Evolutionary conservation across 1,140 invertebrate genomes (phyloP).

Genomic region (Eurosta solidaginis): DNA sequence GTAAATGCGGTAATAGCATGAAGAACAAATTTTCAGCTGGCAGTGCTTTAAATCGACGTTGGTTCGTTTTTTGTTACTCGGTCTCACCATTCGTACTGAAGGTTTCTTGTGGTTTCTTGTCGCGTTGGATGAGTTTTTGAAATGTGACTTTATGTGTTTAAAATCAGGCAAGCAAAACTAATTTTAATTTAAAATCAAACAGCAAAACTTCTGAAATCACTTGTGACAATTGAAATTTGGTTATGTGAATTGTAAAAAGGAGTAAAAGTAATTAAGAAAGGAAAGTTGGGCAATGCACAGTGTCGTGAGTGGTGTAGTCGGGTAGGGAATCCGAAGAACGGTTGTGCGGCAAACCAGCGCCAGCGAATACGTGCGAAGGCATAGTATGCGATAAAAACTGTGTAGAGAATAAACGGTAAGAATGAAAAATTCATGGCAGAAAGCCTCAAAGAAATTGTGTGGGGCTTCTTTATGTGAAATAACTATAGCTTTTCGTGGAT

Average conservation of each 20-base stretch:
- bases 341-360: background rate
- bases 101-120: slow-evolving; percentile 21
- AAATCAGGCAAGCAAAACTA: background rate
- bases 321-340: background rate
- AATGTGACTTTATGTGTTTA: background rate
- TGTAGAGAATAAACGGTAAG: background rate
- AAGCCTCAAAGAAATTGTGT: background rate
- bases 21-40: background rate
- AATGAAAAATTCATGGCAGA: slow-evolving; percentile 20
- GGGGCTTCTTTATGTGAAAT: background rate
- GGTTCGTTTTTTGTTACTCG: slow-evolving; percentile 24
- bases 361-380: slow-evolving; percentile 22
- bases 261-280: slow-evolving; percentile 15
- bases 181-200: background rate
- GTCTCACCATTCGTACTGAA: slow-evolving; percentile 26
- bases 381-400: background rate
- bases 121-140: slow-evolving; percentile 4
- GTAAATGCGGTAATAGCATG: too few relatives aligned
- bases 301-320: background rate
- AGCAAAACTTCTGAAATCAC: background rate
- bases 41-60: slow-evolving; percentile 8
- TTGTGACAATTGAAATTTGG: background rate
- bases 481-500: background rate
- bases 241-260: background rate
- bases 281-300: slow-evolving; percentile 31